Evolutionary conservation across 2,113 vertebrate species (phyloP).

Genomic region (Gallinago media): DNA sequence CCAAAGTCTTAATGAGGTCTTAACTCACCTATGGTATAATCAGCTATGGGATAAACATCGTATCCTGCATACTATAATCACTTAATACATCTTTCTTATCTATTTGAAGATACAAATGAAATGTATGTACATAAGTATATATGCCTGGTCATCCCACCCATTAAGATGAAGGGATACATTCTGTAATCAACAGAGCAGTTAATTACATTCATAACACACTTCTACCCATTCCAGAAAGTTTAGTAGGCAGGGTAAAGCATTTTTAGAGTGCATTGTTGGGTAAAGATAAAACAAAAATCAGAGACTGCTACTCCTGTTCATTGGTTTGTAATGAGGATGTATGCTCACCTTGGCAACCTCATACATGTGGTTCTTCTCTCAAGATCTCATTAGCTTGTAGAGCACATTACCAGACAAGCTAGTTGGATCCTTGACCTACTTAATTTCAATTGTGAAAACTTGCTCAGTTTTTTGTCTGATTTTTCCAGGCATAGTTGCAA

Average conservation of each 20-base stretch:
- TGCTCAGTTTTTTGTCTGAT: constrained; percentile 52
- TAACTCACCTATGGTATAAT: constrained; percentile 61
- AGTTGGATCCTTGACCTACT: constrained; percentile 69
- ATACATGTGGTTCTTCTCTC: constrained; percentile 69
- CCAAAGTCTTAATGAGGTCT: constrained; percentile 63
- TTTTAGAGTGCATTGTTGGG: constrained; percentile 30
- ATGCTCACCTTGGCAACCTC: constrained; percentile 71
- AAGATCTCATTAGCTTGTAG: constrained; percentile 75
- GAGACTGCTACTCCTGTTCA: constrained; percentile 16
- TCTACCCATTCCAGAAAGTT: constrained; percentile 40
- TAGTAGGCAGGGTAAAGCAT: constrained; percentile 7
- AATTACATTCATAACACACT: constrained; percentile 48
- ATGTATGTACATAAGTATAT: constrained; percentile 11
- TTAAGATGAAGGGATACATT: constrained; percentile 57
- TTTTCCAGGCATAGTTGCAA: constrained; percentile 47
- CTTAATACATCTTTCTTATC: constrained; percentile 55
- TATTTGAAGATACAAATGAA: constrained; percentile 53
- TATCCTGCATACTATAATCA: constrained; percentile 45
- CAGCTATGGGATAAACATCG: constrained; percentile 59
- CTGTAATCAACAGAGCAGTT: constrained; percentile 42
- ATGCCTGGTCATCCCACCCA: constrained; percentile 64
- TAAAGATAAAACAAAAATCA: constrained; percentile 62
- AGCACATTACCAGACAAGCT: constrained; percentile 57
- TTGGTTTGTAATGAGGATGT: constrained; percentile 62
- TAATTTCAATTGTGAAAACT: constrained; percentile 63